Conservation (phyloP, 2,113 vertebrate species). For the Menidia beryllina region DNA sequence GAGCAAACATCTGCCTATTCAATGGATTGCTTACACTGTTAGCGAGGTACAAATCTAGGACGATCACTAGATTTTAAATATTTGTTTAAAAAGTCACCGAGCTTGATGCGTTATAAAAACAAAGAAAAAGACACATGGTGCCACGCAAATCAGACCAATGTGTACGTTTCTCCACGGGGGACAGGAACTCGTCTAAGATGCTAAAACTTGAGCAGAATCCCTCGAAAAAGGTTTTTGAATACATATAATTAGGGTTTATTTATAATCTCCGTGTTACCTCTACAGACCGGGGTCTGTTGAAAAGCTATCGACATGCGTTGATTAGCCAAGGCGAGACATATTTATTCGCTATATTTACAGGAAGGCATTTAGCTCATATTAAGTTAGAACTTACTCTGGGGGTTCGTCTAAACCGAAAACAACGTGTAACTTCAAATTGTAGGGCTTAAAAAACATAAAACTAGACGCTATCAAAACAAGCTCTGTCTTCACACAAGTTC, state of each 20-base stretch:
- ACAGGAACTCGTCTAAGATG: too few relatives aligned
- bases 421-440: too few relatives aligned
- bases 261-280: background rate
- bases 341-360: background rate
- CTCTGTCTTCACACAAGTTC: constrained; percentile 44
- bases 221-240: too few relatives aligned
- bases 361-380: background rate
- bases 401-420: too few relatives aligned
- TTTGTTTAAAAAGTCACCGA: background rate
- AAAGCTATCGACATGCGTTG: background rate
- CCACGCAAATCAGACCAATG: background rate
- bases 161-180: too few relatives aligned
- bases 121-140: background rate
- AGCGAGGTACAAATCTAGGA: background rate
- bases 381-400: too few relatives aligned
- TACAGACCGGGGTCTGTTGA: background rate
- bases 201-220: too few relatives aligned
- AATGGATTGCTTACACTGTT: background rate
- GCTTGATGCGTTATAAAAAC: background rate
- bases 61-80: too few relatives aligned
- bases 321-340: background rate
- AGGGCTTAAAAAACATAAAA: too few relatives aligned
- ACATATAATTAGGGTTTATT: background rate
- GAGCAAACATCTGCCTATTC: background rate
- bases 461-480: constrained; percentile 37